Conservation (phyloP, 2,888 invertebrate genomes). For the Lucinisca nassula region DNA sequence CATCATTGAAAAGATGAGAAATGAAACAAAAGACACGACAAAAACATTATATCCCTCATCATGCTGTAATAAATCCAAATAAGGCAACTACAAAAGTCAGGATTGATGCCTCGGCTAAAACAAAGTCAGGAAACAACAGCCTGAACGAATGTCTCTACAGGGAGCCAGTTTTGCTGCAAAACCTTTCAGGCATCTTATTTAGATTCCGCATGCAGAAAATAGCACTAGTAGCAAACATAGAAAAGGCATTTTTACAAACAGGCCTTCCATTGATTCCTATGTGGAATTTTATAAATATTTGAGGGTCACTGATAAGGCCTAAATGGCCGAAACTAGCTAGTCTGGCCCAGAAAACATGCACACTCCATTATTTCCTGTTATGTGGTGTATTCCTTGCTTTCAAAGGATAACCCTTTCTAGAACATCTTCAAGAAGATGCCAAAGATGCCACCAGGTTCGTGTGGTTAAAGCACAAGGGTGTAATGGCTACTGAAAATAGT, state of each 20-base stretch:
- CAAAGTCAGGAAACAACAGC: conserved; percentile 10
- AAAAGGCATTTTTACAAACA: conserved; percentile 30
- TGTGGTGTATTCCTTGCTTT: too few relatives aligned
- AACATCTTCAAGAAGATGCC: neutral
- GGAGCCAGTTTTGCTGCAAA: conserved; percentile 39
- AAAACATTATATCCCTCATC: conserved; percentile 42
- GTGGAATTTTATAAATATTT: too few relatives aligned
- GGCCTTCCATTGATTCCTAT: too few relatives aligned
- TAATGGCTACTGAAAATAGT: neutral
- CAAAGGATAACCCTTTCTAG: too few relatives aligned
- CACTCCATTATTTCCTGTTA: too few relatives aligned
- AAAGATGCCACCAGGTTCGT: conserved; percentile 26
- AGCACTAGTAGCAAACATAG: conserved; percentile 26
- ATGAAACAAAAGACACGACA: neutral
- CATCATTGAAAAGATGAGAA: conserved; percentile 34
- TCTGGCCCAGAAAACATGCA: too few relatives aligned
- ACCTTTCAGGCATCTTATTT: conserved; percentile 28
- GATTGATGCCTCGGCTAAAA: conserved; percentile 36
- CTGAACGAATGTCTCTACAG: conserved; percentile 47
- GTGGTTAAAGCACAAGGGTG: conserved; percentile 13
- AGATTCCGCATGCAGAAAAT: conserved; percentile 22
- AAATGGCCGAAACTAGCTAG: too few relatives aligned
- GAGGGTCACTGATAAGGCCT: too few relatives aligned
- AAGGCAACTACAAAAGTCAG: conserved; percentile 25
- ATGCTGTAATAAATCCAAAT: conserved; percentile 31